Percentiles rank a stretch among this genome's conserved stretches.
Conservation (phyloP, 2,888 invertebrate genomes). For the Agrochola circellaris region DNA sequence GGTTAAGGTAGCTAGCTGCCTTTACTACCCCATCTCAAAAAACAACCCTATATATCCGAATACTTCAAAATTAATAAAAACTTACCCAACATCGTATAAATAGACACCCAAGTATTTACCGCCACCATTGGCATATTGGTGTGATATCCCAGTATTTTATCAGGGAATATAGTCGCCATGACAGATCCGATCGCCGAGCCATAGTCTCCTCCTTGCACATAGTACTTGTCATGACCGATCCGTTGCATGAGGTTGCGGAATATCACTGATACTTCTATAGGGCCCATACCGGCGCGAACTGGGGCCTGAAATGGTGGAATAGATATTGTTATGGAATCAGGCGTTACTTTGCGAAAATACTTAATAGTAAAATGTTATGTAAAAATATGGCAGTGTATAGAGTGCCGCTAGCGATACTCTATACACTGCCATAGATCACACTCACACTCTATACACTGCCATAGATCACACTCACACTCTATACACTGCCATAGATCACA, state of each 20-base stretch:
- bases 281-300: slow-evolving; percentile 90
- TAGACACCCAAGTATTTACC: slow-evolving; percentile 68
- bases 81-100: slow-evolving; percentile 82
- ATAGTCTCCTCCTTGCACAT: slow-evolving; percentile 94
- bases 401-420: too few species aligned
- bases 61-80: slow-evolving; percentile 6
- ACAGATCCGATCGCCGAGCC: slow-evolving; percentile 91
- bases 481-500: too few species aligned
- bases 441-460: too few species aligned
- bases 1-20: too few species aligned
- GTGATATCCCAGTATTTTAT: slow-evolving; percentile 89
- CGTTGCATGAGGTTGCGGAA: slow-evolving; percentile 93
- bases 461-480: too few species aligned
- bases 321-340: neutral
- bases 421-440: too few species aligned
- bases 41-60: too few species aligned
- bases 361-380: neutral
- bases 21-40: too few species aligned
- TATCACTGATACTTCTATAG: slow-evolving; percentile 90
- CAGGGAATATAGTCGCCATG: slow-evolving; percentile 92
- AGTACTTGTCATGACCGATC: slow-evolving; percentile 92
- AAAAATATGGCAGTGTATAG: too few species aligned
- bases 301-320: slow-evolving; percentile 78
- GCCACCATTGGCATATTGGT: slow-evolving; percentile 91
- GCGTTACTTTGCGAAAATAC: neutral